Conservation (phyloP, 2,797 vertebrate species). For the Megaceryle alcyon region DNA sequence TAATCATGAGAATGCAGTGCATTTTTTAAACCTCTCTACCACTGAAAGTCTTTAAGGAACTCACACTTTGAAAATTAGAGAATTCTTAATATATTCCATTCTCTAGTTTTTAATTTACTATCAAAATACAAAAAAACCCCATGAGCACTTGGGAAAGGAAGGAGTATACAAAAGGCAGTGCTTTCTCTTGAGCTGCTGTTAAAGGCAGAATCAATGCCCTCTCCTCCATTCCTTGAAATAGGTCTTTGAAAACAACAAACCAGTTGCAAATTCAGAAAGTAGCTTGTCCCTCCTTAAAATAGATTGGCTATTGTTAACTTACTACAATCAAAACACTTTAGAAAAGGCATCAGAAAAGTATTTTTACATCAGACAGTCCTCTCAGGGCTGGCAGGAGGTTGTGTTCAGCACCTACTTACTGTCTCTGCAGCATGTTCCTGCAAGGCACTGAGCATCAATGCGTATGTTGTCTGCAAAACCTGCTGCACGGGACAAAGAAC, state of each 20-base stretch:
- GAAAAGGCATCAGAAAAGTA: background rate
- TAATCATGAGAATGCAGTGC: constrained; percentile 46
- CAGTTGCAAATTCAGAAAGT: background rate
- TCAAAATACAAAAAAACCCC: constrained; percentile 15
- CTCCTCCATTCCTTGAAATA: background rate
- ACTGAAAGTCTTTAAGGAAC: constrained; percentile 50
- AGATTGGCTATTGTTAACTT: background rate
- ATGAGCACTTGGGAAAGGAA: background rate
- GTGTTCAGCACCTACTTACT: background rate
- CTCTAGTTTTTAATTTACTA: constrained; percentile 42
- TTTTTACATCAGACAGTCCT: background rate
- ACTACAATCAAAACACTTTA: background rate
- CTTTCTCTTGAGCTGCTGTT: background rate
- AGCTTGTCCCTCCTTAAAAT: background rate
- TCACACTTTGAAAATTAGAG: constrained; percentile 37
- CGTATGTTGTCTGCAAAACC: rapidly evolving
- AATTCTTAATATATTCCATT: constrained; percentile 45
- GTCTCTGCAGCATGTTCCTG: background rate
- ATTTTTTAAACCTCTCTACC: constrained; percentile 56
- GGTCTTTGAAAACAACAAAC: background rate
- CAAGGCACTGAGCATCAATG: rapidly evolving
- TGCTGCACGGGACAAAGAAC: background rate
- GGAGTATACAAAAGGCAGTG: background rate
- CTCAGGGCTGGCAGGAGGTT: background rate
- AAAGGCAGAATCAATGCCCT: background rate